Conservation (phyloP, 1,140 invertebrate genomes). For the Drosophila albomicans region DNA sequence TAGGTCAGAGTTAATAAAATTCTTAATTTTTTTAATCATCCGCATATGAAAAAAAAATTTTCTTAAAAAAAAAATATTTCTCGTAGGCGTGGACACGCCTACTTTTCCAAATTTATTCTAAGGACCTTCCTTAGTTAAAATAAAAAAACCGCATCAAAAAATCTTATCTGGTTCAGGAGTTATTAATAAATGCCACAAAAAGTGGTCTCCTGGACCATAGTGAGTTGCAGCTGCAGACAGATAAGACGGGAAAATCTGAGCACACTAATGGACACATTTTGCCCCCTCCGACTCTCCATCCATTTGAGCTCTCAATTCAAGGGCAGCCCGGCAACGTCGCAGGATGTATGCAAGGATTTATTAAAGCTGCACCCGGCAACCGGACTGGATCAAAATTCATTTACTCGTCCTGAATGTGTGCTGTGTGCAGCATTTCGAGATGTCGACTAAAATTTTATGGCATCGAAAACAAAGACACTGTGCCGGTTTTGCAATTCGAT, state of each 20-base stretch:
- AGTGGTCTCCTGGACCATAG: no score
- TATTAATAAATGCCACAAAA: no score
- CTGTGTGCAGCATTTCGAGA: slow-evolving; percentile 11
- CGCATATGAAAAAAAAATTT: no score
- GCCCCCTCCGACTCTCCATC: slow-evolving; percentile 3
- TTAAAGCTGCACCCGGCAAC: slow-evolving; percentile 26
- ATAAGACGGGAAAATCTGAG: slow-evolving; percentile 29
- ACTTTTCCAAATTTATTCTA: no score
- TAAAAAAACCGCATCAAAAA: no score
- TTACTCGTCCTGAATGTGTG: slow-evolving; percentile 5
- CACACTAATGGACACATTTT: slow-evolving; percentile 44
- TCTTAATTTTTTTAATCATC: no score
- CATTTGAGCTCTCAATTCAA: not conserved
- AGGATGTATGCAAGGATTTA: slow-evolving; percentile 29
- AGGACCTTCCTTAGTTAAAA: no score
- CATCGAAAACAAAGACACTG: slow-evolving; percentile 22
- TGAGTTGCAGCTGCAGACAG: slow-evolving; percentile 16
- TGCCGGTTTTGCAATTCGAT: slow-evolving; percentile 1
- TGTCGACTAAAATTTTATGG: slow-evolving; percentile 28
- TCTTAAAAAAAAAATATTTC: no score
- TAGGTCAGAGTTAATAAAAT: no score
- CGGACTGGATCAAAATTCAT: slow-evolving; percentile 32
- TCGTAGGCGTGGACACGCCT: no score
- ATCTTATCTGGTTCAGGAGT: no score
- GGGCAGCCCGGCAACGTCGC: not conserved